Percentiles rank a stretch among this genome's conserved stretches.
phyloP scores from a whole-genome alignment of 2,888 invertebrate species.

The Cyclophora albipunctata region DNA sequence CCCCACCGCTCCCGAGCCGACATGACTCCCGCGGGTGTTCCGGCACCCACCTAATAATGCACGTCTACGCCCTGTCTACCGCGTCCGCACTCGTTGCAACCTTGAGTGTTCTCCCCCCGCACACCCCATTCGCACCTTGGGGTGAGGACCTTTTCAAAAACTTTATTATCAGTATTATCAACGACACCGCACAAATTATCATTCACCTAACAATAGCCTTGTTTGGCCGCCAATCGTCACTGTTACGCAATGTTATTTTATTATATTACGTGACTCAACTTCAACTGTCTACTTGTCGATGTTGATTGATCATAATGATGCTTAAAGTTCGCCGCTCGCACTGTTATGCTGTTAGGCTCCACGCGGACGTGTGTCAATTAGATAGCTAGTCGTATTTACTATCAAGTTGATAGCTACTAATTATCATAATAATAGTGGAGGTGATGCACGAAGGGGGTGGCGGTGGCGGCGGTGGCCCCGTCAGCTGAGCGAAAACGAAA shows the following conservation, averaged over 20 bases:
- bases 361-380: slow-evolving; percentile 24
- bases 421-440: slow-evolving; percentile 72
- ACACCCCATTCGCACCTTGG: slow-evolving; percentile 31
- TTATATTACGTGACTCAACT: too few species aligned
- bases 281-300: background rate
- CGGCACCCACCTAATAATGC: slow-evolving; percentile 76
- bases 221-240: too few species aligned
- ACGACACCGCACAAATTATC: background rate
- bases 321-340: background rate
- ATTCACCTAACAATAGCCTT: background rate
- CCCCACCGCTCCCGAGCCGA: slow-evolving; percentile 49
- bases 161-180: background rate
- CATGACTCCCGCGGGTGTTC: slow-evolving; percentile 62
- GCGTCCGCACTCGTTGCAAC: slow-evolving; percentile 70
- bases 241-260: too few species aligned
- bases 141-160: slow-evolving; percentile 11
- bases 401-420: slow-evolving; percentile 62
- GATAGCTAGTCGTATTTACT: slow-evolving; percentile 36
- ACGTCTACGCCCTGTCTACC: slow-evolving; percentile 74
- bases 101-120: slow-evolving; percentile 60
- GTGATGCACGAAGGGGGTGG: slow-evolving; percentile 56
- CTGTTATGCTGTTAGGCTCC: background rate
- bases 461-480: slow-evolving; percentile 59
- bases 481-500: slow-evolving; percentile 77
- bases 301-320: background rate